Evolutionary conservation across 2,888 invertebrate species (phyloP).

Genomic region (Julus scandinavius): DNA sequence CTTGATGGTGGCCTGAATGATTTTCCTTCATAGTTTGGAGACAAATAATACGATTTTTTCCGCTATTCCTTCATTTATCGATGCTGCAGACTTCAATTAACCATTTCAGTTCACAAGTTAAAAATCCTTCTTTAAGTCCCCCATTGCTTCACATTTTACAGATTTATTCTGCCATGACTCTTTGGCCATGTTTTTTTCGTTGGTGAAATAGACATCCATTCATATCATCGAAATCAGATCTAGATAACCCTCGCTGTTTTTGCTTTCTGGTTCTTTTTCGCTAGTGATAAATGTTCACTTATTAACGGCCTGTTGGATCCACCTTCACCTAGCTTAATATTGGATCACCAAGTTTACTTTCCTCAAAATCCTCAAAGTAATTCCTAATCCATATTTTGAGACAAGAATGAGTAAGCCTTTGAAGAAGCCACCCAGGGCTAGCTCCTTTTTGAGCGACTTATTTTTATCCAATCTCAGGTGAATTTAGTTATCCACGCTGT

Average conservation of each 20-base stretch:
- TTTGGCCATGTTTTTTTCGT: neutral
- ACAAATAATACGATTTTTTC: neutral
- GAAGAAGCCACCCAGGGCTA: constrained; percentile 40
- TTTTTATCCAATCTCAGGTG: constrained; percentile 46
- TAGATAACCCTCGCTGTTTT: neutral
- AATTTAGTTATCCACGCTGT: constrained; percentile 39
- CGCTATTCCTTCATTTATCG: neutral
- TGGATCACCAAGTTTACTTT: neutral
- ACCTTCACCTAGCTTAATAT: neutral
- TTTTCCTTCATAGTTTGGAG: neutral
- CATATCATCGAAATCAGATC: neutral
- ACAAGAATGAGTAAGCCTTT: constrained; percentile 45
- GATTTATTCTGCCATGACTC: neutral
- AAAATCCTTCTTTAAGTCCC: neutral
- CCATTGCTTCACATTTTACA: neutral
- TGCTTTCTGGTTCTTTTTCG: neutral
- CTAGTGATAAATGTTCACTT: neutral
- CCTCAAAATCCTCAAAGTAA: neutral
- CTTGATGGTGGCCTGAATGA: neutral
- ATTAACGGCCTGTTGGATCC: neutral
- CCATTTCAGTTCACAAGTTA: neutral
- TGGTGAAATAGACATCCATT: neutral
- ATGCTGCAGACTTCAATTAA: neutral
- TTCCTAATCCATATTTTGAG: constrained; percentile 19
- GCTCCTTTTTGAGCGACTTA: constrained; percentile 45